Evolutionary conservation across 37 sponge, comb jelly and placozoan genomes (phyloP).

Genomic region (Beroe forskalii): DNA sequence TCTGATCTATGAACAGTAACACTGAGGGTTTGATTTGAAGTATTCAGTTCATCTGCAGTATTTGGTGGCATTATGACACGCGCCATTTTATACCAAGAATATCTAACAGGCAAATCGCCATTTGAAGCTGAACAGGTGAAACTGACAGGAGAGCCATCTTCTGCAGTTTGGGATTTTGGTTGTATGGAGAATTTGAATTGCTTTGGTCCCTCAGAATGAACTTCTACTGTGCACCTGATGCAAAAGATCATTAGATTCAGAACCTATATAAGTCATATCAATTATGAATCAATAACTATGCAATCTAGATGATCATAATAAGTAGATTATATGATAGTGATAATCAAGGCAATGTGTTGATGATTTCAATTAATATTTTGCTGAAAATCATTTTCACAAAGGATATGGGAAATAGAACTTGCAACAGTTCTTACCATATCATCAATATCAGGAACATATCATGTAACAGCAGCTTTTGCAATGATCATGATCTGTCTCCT

Average conservation of each 20-base stretch:
- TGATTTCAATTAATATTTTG: not conserved
- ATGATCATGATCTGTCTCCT: not conserved
- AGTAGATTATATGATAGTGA: no score
- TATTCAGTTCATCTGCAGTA: not conserved
- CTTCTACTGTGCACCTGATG: not conserved
- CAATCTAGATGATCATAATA: no score
- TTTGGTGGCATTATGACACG: not conserved
- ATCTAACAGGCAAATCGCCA: not conserved
- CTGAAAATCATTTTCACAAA: no score
- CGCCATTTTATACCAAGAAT: not conserved
- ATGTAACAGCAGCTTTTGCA: not conserved
- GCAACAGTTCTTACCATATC: no score
- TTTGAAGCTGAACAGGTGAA: slow-evolving; percentile 1
- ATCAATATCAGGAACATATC: not conserved
- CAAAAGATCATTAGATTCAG: no score
- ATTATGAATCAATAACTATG: no score
- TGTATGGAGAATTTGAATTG: not conserved
- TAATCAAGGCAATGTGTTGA: not conserved
- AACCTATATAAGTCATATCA: no score
- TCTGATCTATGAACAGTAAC: not conserved
- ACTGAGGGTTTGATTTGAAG: not conserved
- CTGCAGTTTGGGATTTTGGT: not conserved
- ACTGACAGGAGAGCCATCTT: not conserved
- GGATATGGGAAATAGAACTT: no score
- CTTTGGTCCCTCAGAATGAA: not conserved